phyloP scores from a whole-genome alignment of 2,113 vertebrate species.

The Cepphus grylle region DNA sequence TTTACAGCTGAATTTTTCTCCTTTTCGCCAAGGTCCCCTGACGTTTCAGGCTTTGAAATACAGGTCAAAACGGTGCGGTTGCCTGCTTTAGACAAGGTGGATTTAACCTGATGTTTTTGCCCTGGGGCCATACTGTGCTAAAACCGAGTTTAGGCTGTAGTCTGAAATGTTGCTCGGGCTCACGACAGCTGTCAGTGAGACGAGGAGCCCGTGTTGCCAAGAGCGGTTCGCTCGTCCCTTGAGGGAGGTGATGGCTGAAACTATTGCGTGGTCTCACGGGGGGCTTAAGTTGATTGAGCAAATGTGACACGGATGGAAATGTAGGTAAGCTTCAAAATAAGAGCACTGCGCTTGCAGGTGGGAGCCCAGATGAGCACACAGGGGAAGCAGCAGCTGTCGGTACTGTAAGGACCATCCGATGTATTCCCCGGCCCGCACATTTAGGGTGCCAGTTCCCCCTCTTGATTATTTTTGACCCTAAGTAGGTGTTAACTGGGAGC shows the following conservation, averaged over 20 bases:
- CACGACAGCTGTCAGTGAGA: neutral
- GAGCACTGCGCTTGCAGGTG: neutral
- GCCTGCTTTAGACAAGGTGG: neutral
- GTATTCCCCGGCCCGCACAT: neutral
- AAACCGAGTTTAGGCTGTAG: neutral
- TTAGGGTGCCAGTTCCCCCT: neutral
- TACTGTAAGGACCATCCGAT: accelerated
- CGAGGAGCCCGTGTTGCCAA: neutral
- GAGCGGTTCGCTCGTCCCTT: neutral
- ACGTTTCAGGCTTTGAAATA: neutral
- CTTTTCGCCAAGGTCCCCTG: neutral
- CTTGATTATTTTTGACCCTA: neutral
- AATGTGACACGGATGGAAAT: neutral
- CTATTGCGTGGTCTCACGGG: accelerated
- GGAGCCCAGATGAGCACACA: accelerated
- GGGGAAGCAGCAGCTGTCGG: neutral
- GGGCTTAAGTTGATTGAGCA: neutral
- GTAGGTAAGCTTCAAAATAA: neutral
- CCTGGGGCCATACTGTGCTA: neutral
- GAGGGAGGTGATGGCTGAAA: neutral
- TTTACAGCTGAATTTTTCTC: neutral
- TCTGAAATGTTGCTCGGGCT: neutral
- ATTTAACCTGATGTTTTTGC: neutral
- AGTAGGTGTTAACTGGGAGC: neutral
- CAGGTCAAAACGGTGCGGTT: neutral